Base-by-base conservation (phyloP, 2,888 invertebrate genomes). In the Maniola hyperantus region DNA sequence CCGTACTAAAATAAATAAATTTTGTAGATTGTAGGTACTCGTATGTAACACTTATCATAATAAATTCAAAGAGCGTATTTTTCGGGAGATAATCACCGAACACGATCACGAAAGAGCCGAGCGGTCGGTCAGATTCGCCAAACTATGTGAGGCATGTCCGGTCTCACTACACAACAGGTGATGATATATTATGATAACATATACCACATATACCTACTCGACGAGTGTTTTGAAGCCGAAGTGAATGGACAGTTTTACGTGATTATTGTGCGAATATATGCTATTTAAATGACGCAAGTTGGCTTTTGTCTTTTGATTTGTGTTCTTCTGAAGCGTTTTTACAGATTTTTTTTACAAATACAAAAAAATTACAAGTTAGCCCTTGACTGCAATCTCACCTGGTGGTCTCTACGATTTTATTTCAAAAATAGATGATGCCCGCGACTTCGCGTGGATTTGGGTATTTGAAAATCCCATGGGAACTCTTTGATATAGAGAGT, bases 101-200 rank as follows among this genome's bases (percentile, higher is more conserved):
- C 26, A n/a, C 18, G 10, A 58, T 58, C 59, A 66, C 59, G 68
- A 55, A 57, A 18, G 33, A 48, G 62, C 46, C 54, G 36, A 63
- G 60, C 58, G 61, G 51, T 36, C 55, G 42, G 6, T 18, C 44
- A 53, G 57, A 36, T 53, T 51, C 55, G 70, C 70, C 70, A 65
- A 70, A 62, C 50, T 63, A 67, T 65, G 51, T 48, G 67, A 72
- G 69, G 71, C 69, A 74, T 74, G 74, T 78, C 73, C 76, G 79
- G 74, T 70, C 64, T 64, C 61, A 26, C 20, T 26, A 26, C 50
- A 13, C 15, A 5, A 20, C 50, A 20, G 18, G n/a, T 50, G 50
- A 26, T 26, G 26, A 26, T 50, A 50, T 18, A 51, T 64, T 39
- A 39, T 50, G 55, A 54, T 58, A 11, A 15, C 63, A 33, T 59